Evolutionary conservation across 2,888 invertebrate genomes (phyloP), one percentile per base, ranked within the genome.

Genomic region (Blastobasis lacticolella): DNA sequence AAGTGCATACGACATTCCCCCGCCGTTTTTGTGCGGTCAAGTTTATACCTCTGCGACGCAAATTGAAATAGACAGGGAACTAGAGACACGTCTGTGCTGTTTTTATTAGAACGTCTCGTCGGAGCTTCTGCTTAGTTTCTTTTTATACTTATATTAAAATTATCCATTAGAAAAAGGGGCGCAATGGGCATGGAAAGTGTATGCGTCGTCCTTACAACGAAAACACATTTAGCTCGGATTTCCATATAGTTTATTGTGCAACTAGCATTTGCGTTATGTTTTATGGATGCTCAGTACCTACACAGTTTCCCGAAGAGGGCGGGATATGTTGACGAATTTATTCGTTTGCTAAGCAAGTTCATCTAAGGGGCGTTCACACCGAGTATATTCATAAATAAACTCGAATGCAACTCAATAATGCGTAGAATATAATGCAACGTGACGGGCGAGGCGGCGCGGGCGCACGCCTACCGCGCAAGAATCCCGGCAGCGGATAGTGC

Each of bases 1-100:
- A 86, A 85, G 86, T 83, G 82, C 82, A 83, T 73, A 79, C 81
- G 62, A 73, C 84, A 82, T 85, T 83, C 81, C 78, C 71, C 70
- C 62, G 64, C 63, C 71, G 66, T 75, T 80, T 79, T 78, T 78
- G 67, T 76, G 67, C 66, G 70, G 69, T 73, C 76, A 75, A 76
- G 76, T 75, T 74, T 74, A 73, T 72, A 69, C 69, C 67, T 69
- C 56, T 23, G 23, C 23, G 23, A 23, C 23, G 23, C 23, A 23
- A 23, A 23, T 23, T 23, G 23, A 23, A 23, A 23, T 23, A 23
- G 23, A 23, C 23, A 23, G 23, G 23, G 23, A 23, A 23, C 23
- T 23, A 23, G 23, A 23, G 3, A 23, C 23, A 23, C 23, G 23
- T 23, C 23, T 23, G 23, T 2, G 23, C 23, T 23, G 23, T 23